Base-by-base conservation (phyloP, 2,113 vertebrate genomes). In the Formicarius rufipectus region DNA sequence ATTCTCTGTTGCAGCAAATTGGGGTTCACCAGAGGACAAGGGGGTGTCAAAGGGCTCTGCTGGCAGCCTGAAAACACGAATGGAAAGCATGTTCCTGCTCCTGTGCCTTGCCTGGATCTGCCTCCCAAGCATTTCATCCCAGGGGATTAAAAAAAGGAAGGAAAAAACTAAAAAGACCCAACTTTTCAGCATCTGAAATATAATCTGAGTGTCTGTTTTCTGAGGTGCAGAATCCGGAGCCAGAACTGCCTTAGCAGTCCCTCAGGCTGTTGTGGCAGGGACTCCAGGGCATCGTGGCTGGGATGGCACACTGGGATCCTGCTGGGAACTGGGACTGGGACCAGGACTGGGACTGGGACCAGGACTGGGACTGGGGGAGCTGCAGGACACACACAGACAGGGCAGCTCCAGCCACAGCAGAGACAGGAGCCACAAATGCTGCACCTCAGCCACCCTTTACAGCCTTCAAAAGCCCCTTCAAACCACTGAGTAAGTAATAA, bases 201-300 rank as follows among this genome's bases (percentile, higher is more conserved):
- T 37, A 74, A 53, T 73, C 77, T 79, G 14, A 4, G 17, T 21
- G 4, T 45, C 79, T 11, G 0, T 91, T 47, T 60, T 16, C 37
- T 35, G 50, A 45, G 60, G 3, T 68, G 49, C 44, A 69, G 64
- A 66, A 58, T 0, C 47, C 63, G 56, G 64, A 95, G 12, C 31
- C 64, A 91, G 87, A 33, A 96, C 56, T n/a, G 62, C 30, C 42
- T 89, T 81, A 94, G 53, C 79, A 66, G 42, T 42, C 71, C 50
- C 50, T 79, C 87, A 45, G 58, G 69, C n/a, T 27, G 49, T 78
- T 13, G 76, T 80, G 79, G 72, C 4, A 3, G 27, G 35, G 63
- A 75, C 25, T 27, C 22, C 75, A 35, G 22, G 7, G 22, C 25
- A 6, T 60, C 20, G 4, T 10, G 22, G 81, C 42, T 77, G 78